These are phyloP conservation scores for Spheniscus humboldti DNA, from an alignment of 2,797 vertebrate species.

Conservation along the genomic window DNA sequence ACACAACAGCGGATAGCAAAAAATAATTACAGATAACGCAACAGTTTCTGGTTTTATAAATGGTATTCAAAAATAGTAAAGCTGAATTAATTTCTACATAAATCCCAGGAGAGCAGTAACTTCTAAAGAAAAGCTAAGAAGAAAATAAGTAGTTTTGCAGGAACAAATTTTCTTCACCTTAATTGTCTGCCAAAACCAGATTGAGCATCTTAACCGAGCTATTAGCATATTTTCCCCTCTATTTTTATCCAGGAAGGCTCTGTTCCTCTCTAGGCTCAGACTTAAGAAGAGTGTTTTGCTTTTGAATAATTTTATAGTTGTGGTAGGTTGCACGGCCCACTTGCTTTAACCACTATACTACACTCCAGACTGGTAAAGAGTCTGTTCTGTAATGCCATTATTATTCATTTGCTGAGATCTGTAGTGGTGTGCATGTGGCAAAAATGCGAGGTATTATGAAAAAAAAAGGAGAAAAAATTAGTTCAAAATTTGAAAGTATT, in stretches of 20 bases:
- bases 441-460: neutral
- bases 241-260: constrained; percentile 8
- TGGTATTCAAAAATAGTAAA: neutral
- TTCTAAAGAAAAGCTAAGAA: neutral
- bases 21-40: neutral
- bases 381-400: neutral
- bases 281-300: neutral
- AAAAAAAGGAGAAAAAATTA: neutral
- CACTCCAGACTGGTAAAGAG: neutral
- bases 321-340: neutral
- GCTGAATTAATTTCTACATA: constrained; percentile 5
- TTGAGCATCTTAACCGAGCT: neutral
- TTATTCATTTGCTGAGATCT: neutral
- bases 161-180: constrained; percentile 2
- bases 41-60: neutral
- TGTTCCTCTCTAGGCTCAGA: neutral
- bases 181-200: constrained; percentile 7
- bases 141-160: neutral
- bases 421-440: neutral
- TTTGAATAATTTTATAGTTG: neutral
- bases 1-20: neutral
- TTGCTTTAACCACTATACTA: neutral
- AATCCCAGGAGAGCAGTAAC: neutral
- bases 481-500: neutral
- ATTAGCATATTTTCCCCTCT: constrained; percentile 13